These are phyloP conservation scores for Lithophane semibrunnea DNA, from an alignment of 2,888 invertebrate species.

Conservation along the genomic window DNA sequence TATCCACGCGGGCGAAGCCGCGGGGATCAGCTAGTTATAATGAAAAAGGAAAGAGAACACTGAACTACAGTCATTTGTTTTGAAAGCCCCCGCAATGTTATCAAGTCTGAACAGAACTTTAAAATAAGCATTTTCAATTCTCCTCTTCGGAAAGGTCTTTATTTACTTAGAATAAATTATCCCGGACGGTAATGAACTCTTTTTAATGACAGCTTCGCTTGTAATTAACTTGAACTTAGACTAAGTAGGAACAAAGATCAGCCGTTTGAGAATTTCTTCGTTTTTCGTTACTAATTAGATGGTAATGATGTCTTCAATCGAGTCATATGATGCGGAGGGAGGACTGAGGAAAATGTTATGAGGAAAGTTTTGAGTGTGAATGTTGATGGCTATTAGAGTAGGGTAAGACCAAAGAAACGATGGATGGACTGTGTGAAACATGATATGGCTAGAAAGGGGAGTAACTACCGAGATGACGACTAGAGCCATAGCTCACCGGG, in stretches of 20 bases:
- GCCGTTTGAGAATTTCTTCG: not conserved
- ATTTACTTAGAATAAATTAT: slow-evolving; percentile 57
- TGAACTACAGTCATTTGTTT: not conserved
- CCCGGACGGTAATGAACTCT: slow-evolving; percentile 34
- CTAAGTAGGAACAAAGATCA: not conserved
- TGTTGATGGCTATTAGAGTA: too few species aligned
- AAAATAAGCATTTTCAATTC: slow-evolving; percentile 17
- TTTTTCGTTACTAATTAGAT: slow-evolving; percentile 13
- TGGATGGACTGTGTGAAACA: too few species aligned
- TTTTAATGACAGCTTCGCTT: slow-evolving; percentile 29
- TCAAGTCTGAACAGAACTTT: slow-evolving; percentile 35
- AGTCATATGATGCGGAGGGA: too few species aligned
- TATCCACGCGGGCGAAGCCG: too few species aligned
- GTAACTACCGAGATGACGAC: too few species aligned
- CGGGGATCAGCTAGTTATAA: too few species aligned
- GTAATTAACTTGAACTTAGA: slow-evolving; percentile 40
- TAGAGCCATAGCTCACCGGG: too few species aligned
- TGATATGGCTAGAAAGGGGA: too few species aligned
- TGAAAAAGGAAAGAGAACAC: not conserved
- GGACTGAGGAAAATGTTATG: too few species aligned
- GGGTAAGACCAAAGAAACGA: too few species aligned
- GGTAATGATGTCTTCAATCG: not conserved
- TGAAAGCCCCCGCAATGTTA: not conserved
- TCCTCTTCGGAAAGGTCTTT: slow-evolving; percentile 4
- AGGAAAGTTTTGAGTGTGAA: too few species aligned